Evolutionary conservation across 2,797 vertebrate species (phyloP).

Genomic region (Uromys caudimaculatus): DNA sequence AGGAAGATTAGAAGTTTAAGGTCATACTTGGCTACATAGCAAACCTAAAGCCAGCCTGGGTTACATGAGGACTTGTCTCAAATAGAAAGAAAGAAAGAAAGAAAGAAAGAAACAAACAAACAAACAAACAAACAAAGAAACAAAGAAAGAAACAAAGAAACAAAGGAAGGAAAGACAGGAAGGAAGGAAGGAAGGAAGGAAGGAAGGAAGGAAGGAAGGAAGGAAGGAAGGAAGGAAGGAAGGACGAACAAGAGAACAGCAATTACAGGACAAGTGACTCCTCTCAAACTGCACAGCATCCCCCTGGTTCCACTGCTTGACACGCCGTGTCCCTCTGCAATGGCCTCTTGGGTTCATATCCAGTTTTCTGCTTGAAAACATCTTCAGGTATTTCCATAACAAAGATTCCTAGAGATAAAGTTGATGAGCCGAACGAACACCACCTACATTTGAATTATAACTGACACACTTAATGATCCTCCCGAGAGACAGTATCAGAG

Average conservation of each 20-base stretch:
- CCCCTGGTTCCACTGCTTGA: too few relatives aligned
- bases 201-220: background rate
- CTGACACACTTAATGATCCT: background rate
- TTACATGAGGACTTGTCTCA: background rate
- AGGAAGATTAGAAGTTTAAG: background rate
- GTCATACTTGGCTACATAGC: background rate
- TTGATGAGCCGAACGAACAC: background rate
- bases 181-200: fast-evolving
- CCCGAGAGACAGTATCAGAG: background rate
- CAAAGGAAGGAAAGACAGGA: background rate
- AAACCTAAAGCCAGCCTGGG: background rate
- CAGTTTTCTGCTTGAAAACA: background rate
- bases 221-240: fast-evolving
- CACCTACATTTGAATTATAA: background rate
- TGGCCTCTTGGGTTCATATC: background rate
- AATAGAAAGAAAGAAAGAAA: too few relatives aligned
- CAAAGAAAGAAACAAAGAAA: too few relatives aligned
- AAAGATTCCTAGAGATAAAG: background rate
- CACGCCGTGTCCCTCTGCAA: background rate
- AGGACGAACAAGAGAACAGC: background rate
- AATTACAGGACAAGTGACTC: constrained; percentile 37
- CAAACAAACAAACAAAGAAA: too few relatives aligned
- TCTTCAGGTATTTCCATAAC: background rate
- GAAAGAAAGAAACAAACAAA: too few relatives aligned
- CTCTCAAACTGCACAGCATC: background rate